Percentiles rank a stretch among this genome's conserved stretches.
phyloP scores from a whole-genome alignment of 2,797 vertebrate genomes.

The Thunnus albacares region DNA sequence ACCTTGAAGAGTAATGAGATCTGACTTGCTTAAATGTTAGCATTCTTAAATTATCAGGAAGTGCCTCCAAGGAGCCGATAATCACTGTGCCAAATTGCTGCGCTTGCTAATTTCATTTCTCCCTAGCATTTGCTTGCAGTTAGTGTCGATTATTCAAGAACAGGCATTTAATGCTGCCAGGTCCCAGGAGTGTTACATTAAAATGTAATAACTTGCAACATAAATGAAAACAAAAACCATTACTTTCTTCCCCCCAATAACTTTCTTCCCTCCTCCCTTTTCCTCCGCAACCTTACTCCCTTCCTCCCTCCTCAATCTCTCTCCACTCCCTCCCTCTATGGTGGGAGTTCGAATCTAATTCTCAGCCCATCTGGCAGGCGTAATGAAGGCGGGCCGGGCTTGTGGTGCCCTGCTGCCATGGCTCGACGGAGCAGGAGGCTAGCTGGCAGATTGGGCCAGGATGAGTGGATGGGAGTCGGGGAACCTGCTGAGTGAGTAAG shows the following conservation, averaged over 20 bases:
- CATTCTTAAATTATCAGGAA: conserved; percentile 89
- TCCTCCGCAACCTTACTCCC: conserved; percentile 60
- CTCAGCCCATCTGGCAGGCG: conserved; percentile 86
- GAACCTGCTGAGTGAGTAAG: conserved; percentile 83
- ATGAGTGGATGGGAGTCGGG: conserved; percentile 81
- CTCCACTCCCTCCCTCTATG: conserved; percentile 75
- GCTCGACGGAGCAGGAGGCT: conserved; percentile 82
- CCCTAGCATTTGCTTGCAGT: conserved; percentile 89
- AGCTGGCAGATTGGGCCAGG: conserved; percentile 85
- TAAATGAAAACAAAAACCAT: conserved; percentile 91
- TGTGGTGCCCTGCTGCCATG: conserved; percentile 82
- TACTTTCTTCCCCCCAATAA: conserved; percentile 68
- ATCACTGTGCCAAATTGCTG: conserved; percentile 89
- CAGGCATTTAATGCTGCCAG: conserved; percentile 89
- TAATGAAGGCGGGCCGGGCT: conserved; percentile 84
- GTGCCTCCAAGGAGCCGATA: conserved; percentile 87
- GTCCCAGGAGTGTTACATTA: conserved; percentile 88
- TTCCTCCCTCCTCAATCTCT: conserved; percentile 67
- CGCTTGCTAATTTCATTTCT: conserved; percentile 88
- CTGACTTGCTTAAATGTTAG: conserved; percentile 90
- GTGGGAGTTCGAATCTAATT: conserved; percentile 88
- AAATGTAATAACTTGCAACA: conserved; percentile 89
- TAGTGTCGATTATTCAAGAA: conserved; percentile 91
- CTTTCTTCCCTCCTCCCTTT: conserved; percentile 57
- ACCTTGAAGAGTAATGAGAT: conserved; percentile 91